Evolutionary conservation across 2,113 vertebrate species (phyloP), one percentile per base, ranked within the genome.

Genomic region (Channa maculata): DNA sequence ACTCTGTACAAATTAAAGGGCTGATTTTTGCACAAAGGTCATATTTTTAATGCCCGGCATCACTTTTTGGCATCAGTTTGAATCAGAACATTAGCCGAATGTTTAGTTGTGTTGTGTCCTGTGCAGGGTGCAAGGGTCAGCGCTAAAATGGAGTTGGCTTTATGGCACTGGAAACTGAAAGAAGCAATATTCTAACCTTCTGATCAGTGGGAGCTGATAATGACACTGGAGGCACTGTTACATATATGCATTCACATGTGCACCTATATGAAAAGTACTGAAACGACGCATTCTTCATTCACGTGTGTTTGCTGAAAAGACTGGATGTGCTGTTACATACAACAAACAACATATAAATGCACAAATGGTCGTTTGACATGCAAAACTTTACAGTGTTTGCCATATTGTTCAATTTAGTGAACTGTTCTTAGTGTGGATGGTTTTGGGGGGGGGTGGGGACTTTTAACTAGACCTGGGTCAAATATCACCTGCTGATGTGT

Each of bases 21-120:
- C 93, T 93, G 87, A 84, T 82, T 86, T 89, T 91, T 88, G 91
- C 91, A 91, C 88, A 92, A 85, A 89, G 83, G 77, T 85, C 53
- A 55, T 83, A 70, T 90, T 79, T 86, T 59, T 75, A 6, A 24
- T 68, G 77, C 61, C 77, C 67, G 81, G 74, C 65, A 15, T 58
- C 73, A 79, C 39, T 12, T 64, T 78, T 41, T 54, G 85, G 85
- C 75, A 36, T 74, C 79, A 50, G 77, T 65, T 78, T 70, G 67
- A 86, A 88, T 72, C 74, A 41, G 43, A 86, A 79, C 63, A 67
- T 78, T 77, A 62, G 58, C 72, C 41, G 71, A 82, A 85, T 69
- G 76, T 76, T 77, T 70, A 24, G 79, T 69, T 38, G 48, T 13
- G 24, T 63, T 3, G 24, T 11, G 45, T 60, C 59, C n/a, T 10